A percentile compares a stretch with the other conserved stretches of the same genome.
phyloP scores from a whole-genome alignment of 2,113 vertebrate species.

The Phainopepla nitens region DNA sequence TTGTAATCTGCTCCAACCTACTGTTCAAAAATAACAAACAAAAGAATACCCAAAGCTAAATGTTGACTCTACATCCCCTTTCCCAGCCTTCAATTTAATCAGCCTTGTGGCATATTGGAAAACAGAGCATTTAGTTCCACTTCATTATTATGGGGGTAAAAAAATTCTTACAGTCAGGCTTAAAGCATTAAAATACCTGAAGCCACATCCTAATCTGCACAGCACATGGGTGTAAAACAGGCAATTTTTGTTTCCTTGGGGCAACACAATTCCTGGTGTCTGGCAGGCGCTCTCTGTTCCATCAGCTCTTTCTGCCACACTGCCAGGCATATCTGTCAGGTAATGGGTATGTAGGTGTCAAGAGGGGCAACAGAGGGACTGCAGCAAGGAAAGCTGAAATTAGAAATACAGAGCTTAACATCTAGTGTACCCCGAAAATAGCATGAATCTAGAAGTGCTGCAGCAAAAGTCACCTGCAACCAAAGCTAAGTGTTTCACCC shows the following conservation, averaged over 20 bases:
- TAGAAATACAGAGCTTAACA: background rate
- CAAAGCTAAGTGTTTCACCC: background rate
- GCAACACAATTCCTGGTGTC: background rate
- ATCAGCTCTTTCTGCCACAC: background rate
- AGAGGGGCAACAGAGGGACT: background rate
- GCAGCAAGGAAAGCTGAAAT: background rate
- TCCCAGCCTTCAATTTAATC: slow-evolving; percentile 21
- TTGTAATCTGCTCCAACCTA: slow-evolving; percentile 30
- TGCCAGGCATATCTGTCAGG: background rate
- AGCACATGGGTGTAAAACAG: background rate
- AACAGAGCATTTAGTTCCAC: slow-evolving; percentile 32
- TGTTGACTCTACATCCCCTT: background rate
- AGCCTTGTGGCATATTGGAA: slow-evolving; percentile 22
- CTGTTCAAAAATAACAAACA: slow-evolving; percentile 20
- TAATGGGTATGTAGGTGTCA: background rate
- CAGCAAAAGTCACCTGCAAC: background rate
- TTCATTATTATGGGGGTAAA: background rate
- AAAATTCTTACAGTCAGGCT: background rate
- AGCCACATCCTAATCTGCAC: slow-evolving; percentile 34
- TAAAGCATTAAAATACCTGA: background rate
- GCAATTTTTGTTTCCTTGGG: slow-evolving; percentile 33
- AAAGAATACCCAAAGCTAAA: slow-evolving; percentile 43
- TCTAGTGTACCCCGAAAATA: background rate
- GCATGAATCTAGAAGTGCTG: background rate
- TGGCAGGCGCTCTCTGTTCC: background rate